A percentile compares a stretch with the other conserved stretches of the same genome.
Evolutionary conservation across 2,113 vertebrate species (phyloP).

Genomic region (Eubucco bourcierii): DNA sequence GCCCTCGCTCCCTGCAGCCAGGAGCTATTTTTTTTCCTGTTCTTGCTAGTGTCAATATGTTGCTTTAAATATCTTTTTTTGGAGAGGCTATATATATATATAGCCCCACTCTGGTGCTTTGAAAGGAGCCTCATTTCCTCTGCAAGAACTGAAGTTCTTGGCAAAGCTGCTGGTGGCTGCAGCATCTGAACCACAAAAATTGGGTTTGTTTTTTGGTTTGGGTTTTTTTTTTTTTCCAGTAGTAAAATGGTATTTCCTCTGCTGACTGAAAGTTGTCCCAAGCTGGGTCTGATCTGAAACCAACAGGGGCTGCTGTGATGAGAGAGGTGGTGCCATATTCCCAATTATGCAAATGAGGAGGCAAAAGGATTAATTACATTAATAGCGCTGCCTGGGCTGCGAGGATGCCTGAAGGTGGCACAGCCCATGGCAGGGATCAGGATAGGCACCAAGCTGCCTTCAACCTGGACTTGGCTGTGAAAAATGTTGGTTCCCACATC

Average conservation of each 20-base stretch:
- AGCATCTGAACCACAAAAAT: slow-evolving; percentile 44
- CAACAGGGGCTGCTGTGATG: neutral
- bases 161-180: slow-evolving; percentile 36
- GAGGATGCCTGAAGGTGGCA: neutral
- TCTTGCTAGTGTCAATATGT: slow-evolving; percentile 65
- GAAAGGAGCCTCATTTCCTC: slow-evolving; percentile 75
- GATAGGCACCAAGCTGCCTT: neutral
- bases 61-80: slow-evolving; percentile 76
- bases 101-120: slow-evolving; percentile 70
- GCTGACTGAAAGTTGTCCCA: fast-evolving
- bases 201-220: neutral
- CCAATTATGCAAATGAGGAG: neutral
- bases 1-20: slow-evolving; percentile 1
- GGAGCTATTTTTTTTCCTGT: slow-evolving; percentile 66
- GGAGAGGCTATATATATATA: slow-evolving; percentile 74
- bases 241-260: slow-evolving; percentile 44
- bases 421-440: neutral
- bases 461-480: neutral
- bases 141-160: slow-evolving; percentile 71
- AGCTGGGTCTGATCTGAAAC: neutral
- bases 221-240: neutral
- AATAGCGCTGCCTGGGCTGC: neutral
- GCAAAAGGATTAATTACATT: neutral
- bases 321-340: neutral
- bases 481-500: neutral